These are phyloP conservation scores for Horisme vitalbata DNA, from an alignment of 2,888 invertebrate species.

Conservation along the genomic window DNA sequence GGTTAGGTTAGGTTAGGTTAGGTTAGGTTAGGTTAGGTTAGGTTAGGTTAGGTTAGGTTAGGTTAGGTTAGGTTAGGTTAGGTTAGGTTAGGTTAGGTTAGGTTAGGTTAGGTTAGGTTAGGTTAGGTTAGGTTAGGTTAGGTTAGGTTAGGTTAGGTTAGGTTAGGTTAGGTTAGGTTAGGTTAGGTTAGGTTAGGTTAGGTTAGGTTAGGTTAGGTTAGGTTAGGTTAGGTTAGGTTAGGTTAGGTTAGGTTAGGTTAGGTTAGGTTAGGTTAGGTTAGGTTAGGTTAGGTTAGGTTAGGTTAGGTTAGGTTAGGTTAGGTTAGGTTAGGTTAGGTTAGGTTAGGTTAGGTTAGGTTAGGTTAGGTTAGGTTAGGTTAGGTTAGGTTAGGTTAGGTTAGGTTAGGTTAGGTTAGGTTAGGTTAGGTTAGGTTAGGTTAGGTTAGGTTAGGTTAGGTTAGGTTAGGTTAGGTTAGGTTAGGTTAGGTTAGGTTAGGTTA, in stretches of 20 bases:
- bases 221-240: conserved; percentile 37
- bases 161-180: conserved; percentile 37
- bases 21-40: conserved; percentile 30
- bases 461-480: conserved; percentile 35
- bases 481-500: conserved; percentile 36
- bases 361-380: conserved; percentile 28
- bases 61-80: conserved; percentile 33
- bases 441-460: conserved; percentile 32
- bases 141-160: conserved; percentile 36
- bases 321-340: conserved; percentile 28
- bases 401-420: conserved; percentile 28
- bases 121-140: conserved; percentile 38
- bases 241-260: conserved; percentile 36
- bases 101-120: conserved; percentile 38
- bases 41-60: conserved; percentile 31
- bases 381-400: conserved; percentile 29
- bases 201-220: conserved; percentile 35
- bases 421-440: conserved; percentile 29
- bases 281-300: conserved; percentile 30
- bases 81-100: conserved; percentile 34
- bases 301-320: conserved; percentile 24
- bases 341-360: conserved; percentile 29
- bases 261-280: conserved; percentile 26
- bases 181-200: conserved; percentile 36
- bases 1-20: conserved; percentile 35